Conservation (phyloP, 2,113 vertebrate genomes). For the Ctenodactylus gundi region DNA sequence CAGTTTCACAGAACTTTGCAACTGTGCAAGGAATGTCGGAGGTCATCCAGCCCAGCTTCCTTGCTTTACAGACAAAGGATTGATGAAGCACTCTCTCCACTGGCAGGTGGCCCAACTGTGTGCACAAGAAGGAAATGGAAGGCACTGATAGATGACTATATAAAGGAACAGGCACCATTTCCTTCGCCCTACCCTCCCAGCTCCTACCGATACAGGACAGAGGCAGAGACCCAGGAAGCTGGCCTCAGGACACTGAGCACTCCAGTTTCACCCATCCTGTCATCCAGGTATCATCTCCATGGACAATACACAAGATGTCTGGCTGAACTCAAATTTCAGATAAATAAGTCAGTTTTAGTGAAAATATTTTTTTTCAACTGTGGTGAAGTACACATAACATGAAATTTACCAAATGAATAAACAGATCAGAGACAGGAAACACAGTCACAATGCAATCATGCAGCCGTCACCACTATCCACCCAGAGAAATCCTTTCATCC, state of each 20-base stretch:
- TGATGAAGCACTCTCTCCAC: background rate
- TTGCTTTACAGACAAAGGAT: background rate
- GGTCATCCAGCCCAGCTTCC: background rate
- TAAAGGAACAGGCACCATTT: background rate
- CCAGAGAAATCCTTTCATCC: background rate
- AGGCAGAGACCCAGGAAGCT: background rate
- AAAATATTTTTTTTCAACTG: background rate
- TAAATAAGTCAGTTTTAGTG: background rate
- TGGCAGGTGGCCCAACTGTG: background rate
- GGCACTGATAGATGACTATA: background rate
- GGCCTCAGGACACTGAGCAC: background rate
- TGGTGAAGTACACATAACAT: background rate
- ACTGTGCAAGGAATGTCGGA: background rate
- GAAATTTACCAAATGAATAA: background rate
- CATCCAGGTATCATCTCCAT: background rate
- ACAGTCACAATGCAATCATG: too few species aligned
- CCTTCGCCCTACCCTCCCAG: background rate
- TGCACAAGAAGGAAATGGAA: slow-evolving; percentile 8
- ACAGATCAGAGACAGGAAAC: background rate
- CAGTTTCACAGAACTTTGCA: background rate
- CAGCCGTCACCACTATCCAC: background rate
- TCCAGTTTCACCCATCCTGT: background rate
- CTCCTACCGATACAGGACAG: background rate
- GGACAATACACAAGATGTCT: background rate
- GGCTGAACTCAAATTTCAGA: background rate